Base-by-base conservation (phyloP, 2,113 vertebrate species). In the Uria aalge region DNA sequence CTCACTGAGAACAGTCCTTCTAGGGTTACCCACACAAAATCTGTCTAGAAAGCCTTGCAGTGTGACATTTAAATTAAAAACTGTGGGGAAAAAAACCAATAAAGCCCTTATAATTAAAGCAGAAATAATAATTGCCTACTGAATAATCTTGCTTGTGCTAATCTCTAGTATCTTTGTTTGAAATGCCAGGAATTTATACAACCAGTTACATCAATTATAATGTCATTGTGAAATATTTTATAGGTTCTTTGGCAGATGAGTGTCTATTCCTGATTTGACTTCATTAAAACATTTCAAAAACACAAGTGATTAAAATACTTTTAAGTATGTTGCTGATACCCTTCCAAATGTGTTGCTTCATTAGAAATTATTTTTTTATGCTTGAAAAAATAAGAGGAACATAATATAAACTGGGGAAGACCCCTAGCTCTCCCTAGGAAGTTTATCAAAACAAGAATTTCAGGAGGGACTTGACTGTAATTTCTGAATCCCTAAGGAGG, bases 211-310 rank as follows among this genome's bases (percentile, higher is more conserved):
- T 96, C 83, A 96, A 64, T 94, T 95, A 85, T 59, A 85, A 62
- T 95, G 19, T 66, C 55, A 69, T 90, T 95, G 66, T 96, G 78
- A 97, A 96, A 82, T 97, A 74, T 77, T 80, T 91, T 94, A 92
- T 85, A 80, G 59, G 30, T 85, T 88, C 78, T 92, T 94, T 90
- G 81, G 78, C 84, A 90, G 73, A 96, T 76, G 81, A 91, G 63
- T 91, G 60, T 85, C 78, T 97, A 11, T 94, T 94, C 60, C 41
- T 95, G 41, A 93, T 94, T n/a, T 95, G 74, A 93, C 50, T 97
- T 90, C 93, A 88, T 94, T 97, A 95, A 69, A 84, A 92, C 22
- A 0, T 89, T 80, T 92, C 94, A 88, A 92, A 92, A 85, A 88
- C 43, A 60, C 32, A 89, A 40, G 71, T 63, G 94, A 97, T 93